Conservation (phyloP, 1,140 invertebrate species). For the Brachionus sp. region DNA sequence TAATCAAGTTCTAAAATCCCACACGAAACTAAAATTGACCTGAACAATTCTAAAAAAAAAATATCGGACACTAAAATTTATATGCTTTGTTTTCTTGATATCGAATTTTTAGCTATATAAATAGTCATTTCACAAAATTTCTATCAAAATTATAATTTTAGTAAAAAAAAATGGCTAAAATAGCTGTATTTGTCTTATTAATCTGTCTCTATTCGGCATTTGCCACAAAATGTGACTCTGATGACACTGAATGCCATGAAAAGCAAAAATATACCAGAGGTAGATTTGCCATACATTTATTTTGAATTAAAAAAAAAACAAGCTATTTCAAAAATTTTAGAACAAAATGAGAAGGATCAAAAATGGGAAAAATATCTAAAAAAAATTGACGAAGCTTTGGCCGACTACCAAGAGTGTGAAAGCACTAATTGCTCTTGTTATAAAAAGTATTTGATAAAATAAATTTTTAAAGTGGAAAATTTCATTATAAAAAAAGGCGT, state of each 20-base stretch:
- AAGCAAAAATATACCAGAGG: constrained; percentile 20
- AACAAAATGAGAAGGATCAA: background rate
- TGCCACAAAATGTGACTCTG: background rate
- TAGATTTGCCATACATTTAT: background rate
- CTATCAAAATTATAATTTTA: background rate
- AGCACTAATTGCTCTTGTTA: constrained; percentile 33
- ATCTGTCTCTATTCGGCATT: background rate
- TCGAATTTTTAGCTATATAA: background rate
- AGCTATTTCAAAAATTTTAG: background rate
- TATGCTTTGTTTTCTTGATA: background rate
- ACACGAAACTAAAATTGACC: background rate
- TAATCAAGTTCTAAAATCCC: background rate
- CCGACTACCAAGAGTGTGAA: constrained; percentile 48
- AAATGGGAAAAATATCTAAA: constrained; percentile 52
- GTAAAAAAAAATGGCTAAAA: background rate
- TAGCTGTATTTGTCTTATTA: background rate
- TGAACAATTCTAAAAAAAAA: background rate
- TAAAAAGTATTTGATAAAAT: background rate
- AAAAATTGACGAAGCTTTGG: constrained; percentile 50
- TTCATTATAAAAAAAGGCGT: background rate
- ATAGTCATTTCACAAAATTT: background rate
- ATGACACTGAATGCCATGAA: constrained; percentile 17
- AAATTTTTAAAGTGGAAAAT: background rate
- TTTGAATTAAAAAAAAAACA: background rate
- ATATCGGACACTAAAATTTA: background rate